Conservation (phyloP, 1,140 invertebrate species). For the Linepithema humile region DNA sequence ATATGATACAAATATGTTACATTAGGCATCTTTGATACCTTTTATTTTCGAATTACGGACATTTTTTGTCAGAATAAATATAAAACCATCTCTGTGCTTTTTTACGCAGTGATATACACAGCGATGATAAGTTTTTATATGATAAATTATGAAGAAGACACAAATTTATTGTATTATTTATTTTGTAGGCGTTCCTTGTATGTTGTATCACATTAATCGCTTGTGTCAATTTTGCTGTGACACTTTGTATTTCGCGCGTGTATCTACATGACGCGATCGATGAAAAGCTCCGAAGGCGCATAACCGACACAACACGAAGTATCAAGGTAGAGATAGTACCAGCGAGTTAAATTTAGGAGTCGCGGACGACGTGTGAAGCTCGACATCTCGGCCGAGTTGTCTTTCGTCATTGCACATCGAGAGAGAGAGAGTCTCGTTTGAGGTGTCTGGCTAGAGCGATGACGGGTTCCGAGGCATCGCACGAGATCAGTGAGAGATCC, state of each 20-base stretch:
- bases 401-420: neutral
- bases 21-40: no score
- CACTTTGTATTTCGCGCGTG: conserved; percentile 7
- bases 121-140: no score
- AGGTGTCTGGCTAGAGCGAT: conserved; percentile 20
- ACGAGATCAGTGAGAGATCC: conserved; percentile 50
- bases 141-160: no score
- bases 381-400: neutral
- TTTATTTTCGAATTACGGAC: no score
- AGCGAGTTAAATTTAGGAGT: conserved; percentile 11
- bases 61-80: no score
- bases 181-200: neutral
- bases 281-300: neutral
- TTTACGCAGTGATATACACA: no score
- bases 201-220: neutral
- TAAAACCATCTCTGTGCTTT: no score
- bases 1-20: no score
- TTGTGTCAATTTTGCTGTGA: neutral
- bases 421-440: neutral
- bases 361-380: neutral
- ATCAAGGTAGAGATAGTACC: neutral
- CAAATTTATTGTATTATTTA: no score
- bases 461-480: conserved; percentile 1
- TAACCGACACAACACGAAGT: neutral
- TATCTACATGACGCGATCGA: conserved; percentile 5